Base-by-base conservation (phyloP, 1,140 invertebrate species). In the Nautilus pompilius region DNA sequence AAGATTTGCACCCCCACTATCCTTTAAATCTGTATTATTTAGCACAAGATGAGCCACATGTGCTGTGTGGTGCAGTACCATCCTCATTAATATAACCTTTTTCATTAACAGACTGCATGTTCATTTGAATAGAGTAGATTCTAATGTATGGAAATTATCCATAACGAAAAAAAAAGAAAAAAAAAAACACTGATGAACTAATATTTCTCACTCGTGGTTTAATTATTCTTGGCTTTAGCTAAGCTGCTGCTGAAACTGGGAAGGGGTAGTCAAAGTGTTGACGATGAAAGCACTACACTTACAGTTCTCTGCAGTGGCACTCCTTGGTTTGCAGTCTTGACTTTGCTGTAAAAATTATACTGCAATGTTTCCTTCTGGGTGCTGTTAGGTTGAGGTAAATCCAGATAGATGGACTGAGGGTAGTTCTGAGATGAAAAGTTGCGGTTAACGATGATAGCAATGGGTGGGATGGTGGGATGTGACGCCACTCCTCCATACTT, bases 401-500 rank as follows among this genome's bases (percentile, higher is more conserved):
- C 55, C 2, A 77, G 51, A 45, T 71, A 72, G 10, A 75, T 60
- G 6, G 59, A 58, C 26, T 71, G 66, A 1, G 75, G 72, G 17
- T 70, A 66, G 17, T 73, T 59, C 3, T 55, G 34, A 4, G 64
- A 45, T 45, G 66, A 69, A 46, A 53, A 60, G 5, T 61, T 66
- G 3, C 36, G 30, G 54, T 76, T 73, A 5, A 61, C 57, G 0
- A 64, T 28, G 4, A n/a, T 56, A 46, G 61, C 69, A 15, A 20
- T 3, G 15, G 65, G 41, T 41, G 41, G 61, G 3, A 54, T 49
- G 57, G 28, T 70, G 28, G 22, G 60, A 20, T 22, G 49, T 62
- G 62, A 48, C 22, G 66, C 24, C 4, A 41, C 54, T 56, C 70
- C 75, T 15, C 75, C 75, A 88, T 95, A 97, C 51, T 93, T 87